Evolutionary conservation across 1,140 invertebrate species (phyloP).

Genomic region (Danaus plexippus): DNA sequence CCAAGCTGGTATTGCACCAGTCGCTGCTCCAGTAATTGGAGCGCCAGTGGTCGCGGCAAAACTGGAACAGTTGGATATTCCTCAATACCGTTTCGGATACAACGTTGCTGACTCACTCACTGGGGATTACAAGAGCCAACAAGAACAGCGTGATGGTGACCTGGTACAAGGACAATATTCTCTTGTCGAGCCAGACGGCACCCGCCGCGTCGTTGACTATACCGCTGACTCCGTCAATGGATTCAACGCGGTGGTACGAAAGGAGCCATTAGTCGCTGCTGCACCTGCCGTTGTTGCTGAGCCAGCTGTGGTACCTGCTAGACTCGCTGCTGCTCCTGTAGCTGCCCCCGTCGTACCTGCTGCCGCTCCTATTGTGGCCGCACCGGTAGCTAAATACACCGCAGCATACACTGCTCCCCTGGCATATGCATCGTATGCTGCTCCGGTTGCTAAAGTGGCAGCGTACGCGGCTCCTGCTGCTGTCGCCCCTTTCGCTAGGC

Average conservation of each 20-base stretch:
- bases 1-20: conserved; percentile 41
- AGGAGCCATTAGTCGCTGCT: conserved; percentile 52
- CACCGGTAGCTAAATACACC: conserved; percentile 31
- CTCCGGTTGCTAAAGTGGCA: conserved; percentile 30
- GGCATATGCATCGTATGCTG: conserved; percentile 29
- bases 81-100: conserved; percentile 78
- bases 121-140: conserved; percentile 67
- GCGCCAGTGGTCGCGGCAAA: conserved; percentile 50
- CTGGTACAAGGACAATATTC: conserved; percentile 77
- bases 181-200: conserved; percentile 76
- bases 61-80: conserved; percentile 72
- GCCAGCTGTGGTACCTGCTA: too few species aligned
- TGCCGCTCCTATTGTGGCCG: conserved; percentile 10
- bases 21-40: conserved; percentile 46
- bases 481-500: conserved; percentile 24
- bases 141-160: conserved; percentile 72
- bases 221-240: conserved; percentile 71
- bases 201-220: conserved; percentile 76
- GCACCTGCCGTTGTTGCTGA: conserved; percentile 37
- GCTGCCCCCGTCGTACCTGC: conserved; percentile 29
- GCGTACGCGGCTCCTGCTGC: conserved; percentile 30
- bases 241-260: conserved; percentile 70
- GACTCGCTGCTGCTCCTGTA: conserved; percentile 20
- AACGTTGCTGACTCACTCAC: conserved; percentile 75
- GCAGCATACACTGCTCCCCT: conserved; percentile 36